A percentile compares a stretch with the other conserved stretches of the same genome.
Evolutionary conservation across 1,140 invertebrate genomes (phyloP).

Genomic region (Drosophila melanogaster): DNA sequence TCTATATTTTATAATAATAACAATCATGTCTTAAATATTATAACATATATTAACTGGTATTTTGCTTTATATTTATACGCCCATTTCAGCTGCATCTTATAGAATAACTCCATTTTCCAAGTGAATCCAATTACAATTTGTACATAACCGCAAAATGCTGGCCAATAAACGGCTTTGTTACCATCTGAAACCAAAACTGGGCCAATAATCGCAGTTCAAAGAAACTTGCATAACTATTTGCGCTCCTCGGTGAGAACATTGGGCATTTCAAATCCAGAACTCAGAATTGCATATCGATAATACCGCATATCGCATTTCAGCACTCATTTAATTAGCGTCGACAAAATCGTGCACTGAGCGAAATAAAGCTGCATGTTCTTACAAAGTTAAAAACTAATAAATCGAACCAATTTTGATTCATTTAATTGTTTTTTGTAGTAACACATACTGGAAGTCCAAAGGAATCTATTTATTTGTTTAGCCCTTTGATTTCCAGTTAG

Average conservation of each 20-base stretch:
- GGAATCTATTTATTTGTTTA: no score
- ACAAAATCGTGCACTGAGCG: neutral
- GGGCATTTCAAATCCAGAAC: neutral
- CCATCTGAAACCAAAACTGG: neutral
- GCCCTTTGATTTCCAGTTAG: no score
- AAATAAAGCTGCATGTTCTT: neutral
- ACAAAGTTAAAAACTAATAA: neutral
- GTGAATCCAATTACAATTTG: no score
- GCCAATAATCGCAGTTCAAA: neutral
- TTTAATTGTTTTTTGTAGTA: neutral
- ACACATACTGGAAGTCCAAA: no score
- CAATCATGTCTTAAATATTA: no score
- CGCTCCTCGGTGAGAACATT: neutral
- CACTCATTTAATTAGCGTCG: constrained; percentile 16
- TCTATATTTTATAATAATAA: no score
- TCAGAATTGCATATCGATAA: constrained; percentile 2
- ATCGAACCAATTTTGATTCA: neutral
- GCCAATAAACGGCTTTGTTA: neutral
- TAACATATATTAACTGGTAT: no score
- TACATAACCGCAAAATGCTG: no score
- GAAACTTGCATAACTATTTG: neutral
- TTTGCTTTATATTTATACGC: no score
- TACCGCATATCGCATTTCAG: constrained; percentile 11
- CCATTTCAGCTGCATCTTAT: no score
- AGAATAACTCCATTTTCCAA: no score